Base-by-base conservation (phyloP, 35 echinoderm and acorn worm species). In the Hemicentrotus pulcherrimus region DNA sequence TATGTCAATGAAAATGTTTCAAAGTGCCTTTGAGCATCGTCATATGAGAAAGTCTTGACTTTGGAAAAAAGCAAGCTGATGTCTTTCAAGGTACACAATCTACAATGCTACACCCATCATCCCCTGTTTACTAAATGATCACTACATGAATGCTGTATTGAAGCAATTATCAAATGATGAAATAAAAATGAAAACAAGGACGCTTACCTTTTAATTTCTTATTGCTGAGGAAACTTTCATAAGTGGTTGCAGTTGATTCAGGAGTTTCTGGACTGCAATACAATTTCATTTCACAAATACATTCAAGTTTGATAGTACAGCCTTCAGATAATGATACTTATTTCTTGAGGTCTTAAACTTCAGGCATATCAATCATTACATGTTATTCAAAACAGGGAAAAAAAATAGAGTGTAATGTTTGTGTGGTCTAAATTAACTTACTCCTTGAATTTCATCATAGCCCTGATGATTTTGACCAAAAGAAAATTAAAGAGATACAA, bases 221-320 rank as follows among this genome's bases (percentile, higher is more conserved):
- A 58, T 93, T 93, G 48, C 48, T 93, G 14, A 93, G 91, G 14
- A 93, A 93, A 31, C 46, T 93, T 32, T 93, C 91, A 47, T 93
- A 93, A 31, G 32, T 93, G 12, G 32, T 93, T 55, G 91, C 22
- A 31, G n/a, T 31, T 4, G 91, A 58, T 24, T 93, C 91, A 46
- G 48, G 46, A 58, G 2, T 93, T n/a, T 93, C 91, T n/a, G 91
- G 91, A 9, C 91, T 93, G 91, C 46, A 47, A 31, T 28, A 28
- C 0, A 78, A 78, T 78, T n/a, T 14, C 50, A 15, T 55, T 55
- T 55, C 5, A 55, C 8, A 55, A 55, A 55, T 55, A 55, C 1
- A 15, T 55, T 55, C 50, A 55, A 55, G 50, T 55, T 55, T 55
- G 5, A 14, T 55, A 14, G 7, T 55, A 41, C 35, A 41, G 35